Evolutionary conservation across 2,797 vertebrate species (phyloP), one percentile per base, ranked within the genome.

Genomic region (Silurus lanzhouensis): DNA sequence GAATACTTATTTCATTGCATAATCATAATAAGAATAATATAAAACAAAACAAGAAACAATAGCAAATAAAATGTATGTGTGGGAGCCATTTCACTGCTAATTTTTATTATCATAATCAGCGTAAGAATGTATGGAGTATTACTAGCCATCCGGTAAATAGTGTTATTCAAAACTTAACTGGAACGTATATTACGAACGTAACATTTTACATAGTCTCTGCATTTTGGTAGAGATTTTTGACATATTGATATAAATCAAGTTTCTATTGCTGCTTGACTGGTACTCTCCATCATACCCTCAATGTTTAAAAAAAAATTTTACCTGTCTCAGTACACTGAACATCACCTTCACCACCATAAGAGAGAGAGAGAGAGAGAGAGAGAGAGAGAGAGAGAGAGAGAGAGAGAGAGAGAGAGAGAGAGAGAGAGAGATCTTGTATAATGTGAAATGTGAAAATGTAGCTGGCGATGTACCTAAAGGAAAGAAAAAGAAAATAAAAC

Each of bases 381-480:
- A 38, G 38, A 22, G 19, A 72, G 44, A 22, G 38, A 71, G 8
- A 48, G 20, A 48, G 38, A 72, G 70, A 48, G 20, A 72, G 70
- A 72, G 9, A 46, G 20, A 22, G 22, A 75, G 74, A 58, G 52
- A 76, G 52, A 72, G 46, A 75, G 72, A 75, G 48, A 75, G n/a
- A 71, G 70, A 71, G 68, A 66, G 58, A 60, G 58, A 60, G 58
- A 60, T 58, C 3, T 58, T 57, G 1, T 60, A 57, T 60, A 27
- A 12, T 38, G 57, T 60, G 75, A 60, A 76, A 58, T 76, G 74
- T 57, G 15, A 58, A 76, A 75, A 76, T 55, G 22, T 74, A 74
- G 46, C 46, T 25, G 48, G 25, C 22, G 5, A 22, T 60, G 19
- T 52, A 31, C 25, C 13, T 17, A 64, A 80, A 67, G 46, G 22